phyloP scores from a whole-genome alignment of 2,888 invertebrate species.

The Liodrosophila aerea region DNA sequence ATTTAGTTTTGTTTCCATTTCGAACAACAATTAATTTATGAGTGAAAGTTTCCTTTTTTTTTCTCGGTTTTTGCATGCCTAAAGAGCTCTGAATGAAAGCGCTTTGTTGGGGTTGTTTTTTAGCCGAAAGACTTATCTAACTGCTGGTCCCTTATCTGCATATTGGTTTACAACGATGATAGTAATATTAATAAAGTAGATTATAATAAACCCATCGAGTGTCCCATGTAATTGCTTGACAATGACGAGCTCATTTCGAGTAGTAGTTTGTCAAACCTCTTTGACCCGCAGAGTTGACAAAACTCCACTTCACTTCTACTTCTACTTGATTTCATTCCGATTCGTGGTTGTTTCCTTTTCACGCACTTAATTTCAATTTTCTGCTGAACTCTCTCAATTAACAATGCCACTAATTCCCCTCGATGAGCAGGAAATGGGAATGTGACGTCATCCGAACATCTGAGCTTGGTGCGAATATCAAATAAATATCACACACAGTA shows the following conservation, averaged over 20 bases:
- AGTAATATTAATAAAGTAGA: constrained; percentile 27
- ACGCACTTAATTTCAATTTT: constrained; percentile 60
- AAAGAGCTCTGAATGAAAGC: constrained; percentile 39
- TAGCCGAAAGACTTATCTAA: constrained; percentile 50
- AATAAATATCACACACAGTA: constrained; percentile 12
- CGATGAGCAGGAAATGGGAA: neutral
- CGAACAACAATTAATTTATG: constrained; percentile 68
- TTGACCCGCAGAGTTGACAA: constrained; percentile 49
- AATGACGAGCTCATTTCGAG: constrained; percentile 30
- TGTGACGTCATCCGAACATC: constrained; percentile 38
- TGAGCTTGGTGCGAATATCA: constrained; percentile 25
- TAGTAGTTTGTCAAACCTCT: constrained; percentile 1
- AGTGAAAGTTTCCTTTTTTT: constrained; percentile 63
- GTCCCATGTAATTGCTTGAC: constrained; percentile 49
- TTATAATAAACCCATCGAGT: constrained; percentile 50
- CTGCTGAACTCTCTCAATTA: constrained; percentile 46
- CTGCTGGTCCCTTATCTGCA: constrained; percentile 64
- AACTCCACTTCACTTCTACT: neutral
- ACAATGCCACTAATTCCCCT: neutral
- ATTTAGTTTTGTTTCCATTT: constrained; percentile 56
- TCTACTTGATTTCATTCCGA: constrained; percentile 48
- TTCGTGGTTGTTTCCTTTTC: constrained; percentile 43
- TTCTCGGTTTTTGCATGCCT: constrained; percentile 45
- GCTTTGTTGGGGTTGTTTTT: constrained; percentile 52
- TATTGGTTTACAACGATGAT: constrained; percentile 53